Base-by-base conservation (phyloP, 2,113 vertebrate species). In the Spermophilus dauricus region DNA sequence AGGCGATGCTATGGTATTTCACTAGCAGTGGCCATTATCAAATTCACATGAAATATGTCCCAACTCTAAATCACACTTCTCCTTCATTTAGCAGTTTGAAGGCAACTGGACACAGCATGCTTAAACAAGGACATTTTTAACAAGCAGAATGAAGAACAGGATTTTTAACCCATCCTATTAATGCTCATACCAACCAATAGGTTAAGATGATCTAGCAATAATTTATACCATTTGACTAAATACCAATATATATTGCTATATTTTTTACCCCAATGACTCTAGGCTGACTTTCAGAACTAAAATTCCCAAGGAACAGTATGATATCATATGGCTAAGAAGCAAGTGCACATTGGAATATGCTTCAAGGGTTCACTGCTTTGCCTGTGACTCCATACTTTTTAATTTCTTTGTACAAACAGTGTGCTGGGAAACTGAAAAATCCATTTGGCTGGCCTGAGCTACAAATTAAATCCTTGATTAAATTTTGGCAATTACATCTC, bases 401-500 rank as follows among this genome's bases (percentile, higher is more conserved):
- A 98, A 99, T 99, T 99, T 99, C 98, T 98, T 98, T 98, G 97
- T 98, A 97, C 97, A 99, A 98, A 98, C 97, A 98, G 96, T 90
- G 97, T 97, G 98, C 96, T 91, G 93, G 98, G 98, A 96, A 99
- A 98, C 13, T 95, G 98, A 96, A 98, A 99, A 98, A 99, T 98
- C 98, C 97, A 98, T 98, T 98, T 98, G 98, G 98, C 98, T 98
- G 95, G 88, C 97, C 97, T 98, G 96, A 98, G 97, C 89, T 98
- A 98, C 98, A 98, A 98, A 99, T 99, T 98, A 99, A 98, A 98
- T 98, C 98, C 98, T 98, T 99, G 98, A 99, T 99, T 98, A 98
- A 98, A 98, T 99, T 98, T 98, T 99, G 98, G 98, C 98, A 98
- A 99, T 99, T 98, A 98, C 97, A 98, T 98, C 98, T 98, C 96